phyloP scores from a whole-genome alignment of 2,113 vertebrate species.

The Leptosomus discolor region DNA sequence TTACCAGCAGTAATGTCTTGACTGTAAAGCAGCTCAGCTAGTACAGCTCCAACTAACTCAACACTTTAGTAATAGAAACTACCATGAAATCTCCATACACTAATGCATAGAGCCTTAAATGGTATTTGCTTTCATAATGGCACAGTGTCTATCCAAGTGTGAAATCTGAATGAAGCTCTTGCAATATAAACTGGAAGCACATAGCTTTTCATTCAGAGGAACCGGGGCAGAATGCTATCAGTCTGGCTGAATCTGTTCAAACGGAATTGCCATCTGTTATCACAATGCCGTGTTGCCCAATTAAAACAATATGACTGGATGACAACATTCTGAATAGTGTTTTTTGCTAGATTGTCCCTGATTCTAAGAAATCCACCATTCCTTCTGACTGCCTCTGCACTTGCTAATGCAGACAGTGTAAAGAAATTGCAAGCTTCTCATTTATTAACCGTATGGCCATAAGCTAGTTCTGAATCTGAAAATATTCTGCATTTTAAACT shows the following conservation, averaged over 20 bases:
- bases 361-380: slow-evolving; percentile 44
- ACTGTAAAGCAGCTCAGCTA: not conserved
- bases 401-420: slow-evolving; percentile 23
- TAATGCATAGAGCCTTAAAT: not conserved
- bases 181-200: not conserved
- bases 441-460: not conserved
- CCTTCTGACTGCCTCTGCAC: slow-evolving; percentile 46
- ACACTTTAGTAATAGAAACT: not conserved
- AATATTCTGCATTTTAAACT: slow-evolving; percentile 45
- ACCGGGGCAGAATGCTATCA: slow-evolving; percentile 68
- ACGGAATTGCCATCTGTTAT: slow-evolving; percentile 69
- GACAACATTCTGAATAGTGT: slow-evolving; percentile 35
- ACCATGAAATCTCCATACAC: not conserved
- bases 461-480: slow-evolving; percentile 6
- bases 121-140: slow-evolving; percentile 19
- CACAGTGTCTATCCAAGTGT: slow-evolving; percentile 7
- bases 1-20: not conserved
- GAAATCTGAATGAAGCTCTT: slow-evolving; percentile 46
- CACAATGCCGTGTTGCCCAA: slow-evolving; percentile 53
- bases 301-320: slow-evolving; percentile 59
- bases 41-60: not conserved
- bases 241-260: slow-evolving; percentile 61
- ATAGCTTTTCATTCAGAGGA: slow-evolving; percentile 56
- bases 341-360: slow-evolving; percentile 41
- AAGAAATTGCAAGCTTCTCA: slow-evolving; percentile 28